A percentile compares a stretch with the other conserved stretches of the same genome.
Conservation (phyloP, 1,140 invertebrate genomes). For the Bombus consobrinus region DNA sequence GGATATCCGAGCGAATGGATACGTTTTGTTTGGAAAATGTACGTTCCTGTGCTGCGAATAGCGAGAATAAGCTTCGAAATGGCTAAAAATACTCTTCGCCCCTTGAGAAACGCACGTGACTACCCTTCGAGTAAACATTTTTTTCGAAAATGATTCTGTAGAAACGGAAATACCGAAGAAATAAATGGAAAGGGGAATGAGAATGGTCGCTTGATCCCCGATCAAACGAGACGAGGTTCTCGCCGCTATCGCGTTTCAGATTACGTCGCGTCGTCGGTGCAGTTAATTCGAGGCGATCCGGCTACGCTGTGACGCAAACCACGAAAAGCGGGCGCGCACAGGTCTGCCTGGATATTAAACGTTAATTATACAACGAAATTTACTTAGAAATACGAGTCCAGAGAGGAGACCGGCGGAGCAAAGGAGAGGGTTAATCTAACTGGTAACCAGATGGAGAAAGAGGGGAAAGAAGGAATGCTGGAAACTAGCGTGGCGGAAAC, state of each 20-base stretch:
- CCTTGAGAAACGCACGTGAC: too few relatives aligned
- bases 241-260: slow-evolving; percentile 1
- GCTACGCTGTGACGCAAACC: slow-evolving; percentile 17
- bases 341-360: slow-evolving; percentile 34
- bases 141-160: too few relatives aligned
- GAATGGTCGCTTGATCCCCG: background rate
- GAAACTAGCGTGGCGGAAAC: slow-evolving; percentile 61
- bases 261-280: slow-evolving; percentile 9
- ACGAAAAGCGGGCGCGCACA: slow-evolving; percentile 8
- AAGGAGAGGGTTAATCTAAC: background rate
- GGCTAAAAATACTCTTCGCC: too few relatives aligned
- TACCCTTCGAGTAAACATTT: too few relatives aligned
- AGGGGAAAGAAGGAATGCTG: slow-evolving; percentile 47
- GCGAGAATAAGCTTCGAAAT: too few relatives aligned
- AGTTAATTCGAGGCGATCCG: slow-evolving; percentile 36
- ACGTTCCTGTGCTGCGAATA: too few relatives aligned
- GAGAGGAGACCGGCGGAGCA: background rate
- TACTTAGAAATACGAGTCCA: slow-evolving; percentile 40
- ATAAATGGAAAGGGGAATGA: background rate
- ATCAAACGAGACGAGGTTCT: background rate
- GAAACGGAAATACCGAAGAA: background rate
- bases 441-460: background rate
- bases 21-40: too few relatives aligned
- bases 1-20: too few relatives aligned
- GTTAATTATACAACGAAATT: slow-evolving; percentile 48